phyloP scores from a whole-genome alignment of 2,797 vertebrate species.

The Phrynocephalus forsythii region DNA sequence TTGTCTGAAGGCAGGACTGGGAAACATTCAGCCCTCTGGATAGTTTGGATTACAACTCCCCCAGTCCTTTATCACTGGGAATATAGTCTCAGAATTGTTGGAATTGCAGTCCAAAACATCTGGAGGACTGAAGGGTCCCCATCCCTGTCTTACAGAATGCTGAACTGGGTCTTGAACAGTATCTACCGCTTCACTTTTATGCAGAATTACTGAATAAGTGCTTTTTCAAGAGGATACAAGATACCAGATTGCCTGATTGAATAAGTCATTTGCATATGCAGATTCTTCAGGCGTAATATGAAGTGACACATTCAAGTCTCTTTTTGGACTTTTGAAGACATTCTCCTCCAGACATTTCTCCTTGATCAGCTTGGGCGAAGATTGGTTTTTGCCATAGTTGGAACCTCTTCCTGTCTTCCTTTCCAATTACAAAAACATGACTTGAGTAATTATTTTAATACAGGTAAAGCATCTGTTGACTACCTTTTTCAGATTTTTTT shows the following conservation, averaged over 20 bases:
- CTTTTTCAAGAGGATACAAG: constrained; percentile 15
- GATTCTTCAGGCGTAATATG: background rate
- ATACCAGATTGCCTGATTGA: background rate
- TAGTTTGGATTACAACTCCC: too few species aligned
- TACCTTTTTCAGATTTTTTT: background rate
- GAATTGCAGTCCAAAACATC: too few species aligned
- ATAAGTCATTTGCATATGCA: background rate
- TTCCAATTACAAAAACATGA: constrained; percentile 6
- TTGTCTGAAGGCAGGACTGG: too few species aligned
- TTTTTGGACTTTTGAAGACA: background rate
- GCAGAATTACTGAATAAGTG: constrained; percentile 1
- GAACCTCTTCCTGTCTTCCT: background rate
- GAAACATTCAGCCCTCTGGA: too few species aligned
- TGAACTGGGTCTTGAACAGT: too few species aligned
- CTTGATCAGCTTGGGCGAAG: background rate
- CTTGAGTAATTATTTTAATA: background rate
- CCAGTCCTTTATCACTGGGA: too few species aligned
- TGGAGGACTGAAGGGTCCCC: too few species aligned
- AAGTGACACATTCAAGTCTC: background rate
- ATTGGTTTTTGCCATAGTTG: background rate
- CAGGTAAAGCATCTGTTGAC: background rate
- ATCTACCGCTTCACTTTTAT: too few species aligned
- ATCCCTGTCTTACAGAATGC: too few species aligned
- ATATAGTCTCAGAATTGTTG: too few species aligned
- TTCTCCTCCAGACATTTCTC: background rate